Percentiles rank a stretch among this genome's conserved stretches.
phyloP scores from a whole-genome alignment of 2,888 invertebrate species.

The Embidobia sp. region DNA sequence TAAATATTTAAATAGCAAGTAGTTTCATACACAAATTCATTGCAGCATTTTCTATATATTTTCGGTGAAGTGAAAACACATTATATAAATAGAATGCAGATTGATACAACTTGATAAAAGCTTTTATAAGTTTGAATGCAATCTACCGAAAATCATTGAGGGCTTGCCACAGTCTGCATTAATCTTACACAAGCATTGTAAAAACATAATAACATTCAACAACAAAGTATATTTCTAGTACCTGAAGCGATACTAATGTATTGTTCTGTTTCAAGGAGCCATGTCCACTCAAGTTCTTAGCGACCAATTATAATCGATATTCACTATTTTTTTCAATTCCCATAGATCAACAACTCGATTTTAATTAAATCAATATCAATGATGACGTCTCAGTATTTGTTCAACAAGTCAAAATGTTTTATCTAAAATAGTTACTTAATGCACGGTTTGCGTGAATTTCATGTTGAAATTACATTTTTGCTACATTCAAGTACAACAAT shows the following conservation, averaged over 20 bases:
- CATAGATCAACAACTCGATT: not conserved
- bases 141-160: constrained; percentile 28
- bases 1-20: no score
- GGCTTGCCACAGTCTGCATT: not conserved
- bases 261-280: no score
- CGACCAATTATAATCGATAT: constrained; percentile 8
- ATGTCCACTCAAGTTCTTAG: no score
- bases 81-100: constrained; percentile 22
- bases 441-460: constrained; percentile 8
- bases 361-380: constrained; percentile 9
- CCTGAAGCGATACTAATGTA: not conserved
- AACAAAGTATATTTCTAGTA: constrained; percentile 1
- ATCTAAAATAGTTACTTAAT: no score
- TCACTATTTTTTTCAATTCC: not conserved
- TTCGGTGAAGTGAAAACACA: not conserved
- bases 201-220: constrained; percentile 3
- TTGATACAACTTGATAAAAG: constrained; percentile 23
- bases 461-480: constrained; percentile 16
- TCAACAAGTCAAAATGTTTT: constrained; percentile 8
- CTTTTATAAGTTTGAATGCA: constrained; percentile 25
- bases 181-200: not conserved
- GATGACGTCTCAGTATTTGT: not conserved
- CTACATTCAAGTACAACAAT: constrained; percentile 3
- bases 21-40: no score
- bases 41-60: no score